phyloP scores from a whole-genome alignment of 2,797 vertebrate species.

The Leucoraja ocellata region DNA sequence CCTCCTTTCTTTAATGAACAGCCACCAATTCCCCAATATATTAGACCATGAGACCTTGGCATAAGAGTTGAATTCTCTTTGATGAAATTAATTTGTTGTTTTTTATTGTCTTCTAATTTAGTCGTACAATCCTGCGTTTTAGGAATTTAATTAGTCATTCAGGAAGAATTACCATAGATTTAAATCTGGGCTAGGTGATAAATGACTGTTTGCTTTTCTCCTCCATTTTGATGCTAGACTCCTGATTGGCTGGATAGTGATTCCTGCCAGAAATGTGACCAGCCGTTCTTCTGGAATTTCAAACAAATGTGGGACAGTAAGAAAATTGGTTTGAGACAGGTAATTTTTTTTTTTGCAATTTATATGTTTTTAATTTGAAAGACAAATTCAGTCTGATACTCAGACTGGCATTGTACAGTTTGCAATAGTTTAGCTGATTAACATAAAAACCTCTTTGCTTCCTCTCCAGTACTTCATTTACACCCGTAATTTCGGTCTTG shows the following conservation, averaged over 20 bases:
- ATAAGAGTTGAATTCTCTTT: neutral
- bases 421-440: neutral
- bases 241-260: slow-evolving; percentile 96
- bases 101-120: no score
- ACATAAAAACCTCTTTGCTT: neutral
- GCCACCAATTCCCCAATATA: neutral
- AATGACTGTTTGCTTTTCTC: neutral
- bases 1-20: neutral
- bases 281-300: slow-evolving; percentile 99
- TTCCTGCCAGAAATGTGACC: slow-evolving; percentile 95
- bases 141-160: neutral
- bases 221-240: slow-evolving; percentile 66
- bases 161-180: neutral
- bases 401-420: no score
- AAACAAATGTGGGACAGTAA: slow-evolving; percentile 99
- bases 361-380: no score
- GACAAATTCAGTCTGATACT: no score
- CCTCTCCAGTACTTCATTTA: neutral
- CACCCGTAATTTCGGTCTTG: neutral
- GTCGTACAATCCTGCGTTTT: neutral
- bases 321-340: slow-evolving; percentile 94
- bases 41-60: neutral
- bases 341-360: slow-evolving; percentile 47
- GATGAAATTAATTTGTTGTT: neutral
- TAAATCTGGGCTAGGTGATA: no score